Percentiles rank a stretch among this genome's conserved stretches.
Evolutionary conservation across 2,797 vertebrate genomes (phyloP).

Genomic region (Chromis chromis): DNA sequence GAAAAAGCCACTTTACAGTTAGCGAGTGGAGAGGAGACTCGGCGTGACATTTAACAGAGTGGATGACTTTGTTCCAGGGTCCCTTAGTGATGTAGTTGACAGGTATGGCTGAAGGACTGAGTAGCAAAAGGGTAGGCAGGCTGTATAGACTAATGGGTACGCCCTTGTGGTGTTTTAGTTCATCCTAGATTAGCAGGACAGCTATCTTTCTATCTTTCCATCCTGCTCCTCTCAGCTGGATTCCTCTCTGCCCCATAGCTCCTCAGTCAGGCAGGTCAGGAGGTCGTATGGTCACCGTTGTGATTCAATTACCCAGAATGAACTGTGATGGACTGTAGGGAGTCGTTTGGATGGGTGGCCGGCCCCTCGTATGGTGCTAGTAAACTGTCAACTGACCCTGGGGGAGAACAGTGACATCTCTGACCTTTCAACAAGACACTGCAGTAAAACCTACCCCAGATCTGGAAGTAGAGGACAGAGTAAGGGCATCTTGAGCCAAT

Average conservation of each 20-base stretch:
- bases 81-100: conserved; percentile 42
- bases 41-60: conserved; percentile 65
- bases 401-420: conserved; percentile 55
- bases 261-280: conserved; percentile 51
- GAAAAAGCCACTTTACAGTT: conserved; percentile 82
- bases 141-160: conserved; percentile 45
- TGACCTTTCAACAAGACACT: conserved; percentile 76
- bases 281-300: conserved; percentile 54
- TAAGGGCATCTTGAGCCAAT: conserved; percentile 63
- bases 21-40: conserved; percentile 48
- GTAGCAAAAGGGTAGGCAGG: conserved; percentile 10
- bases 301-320: conserved; percentile 73
- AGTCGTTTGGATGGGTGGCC: conserved; percentile 63
- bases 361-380: conserved; percentile 42
- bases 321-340: conserved; percentile 62
- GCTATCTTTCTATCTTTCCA: conserved; percentile 29
- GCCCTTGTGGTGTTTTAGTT: conserved; percentile 35
- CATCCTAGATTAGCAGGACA: conserved; percentile 30
- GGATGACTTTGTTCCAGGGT: conserved; percentile 55
- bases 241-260: conserved; percentile 34
- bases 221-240: conserved; percentile 50
- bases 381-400: conserved; percentile 71
- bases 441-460: conserved; percentile 64
- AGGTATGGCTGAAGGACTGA: conserved; percentile 38
- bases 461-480: conserved; percentile 38